Evolutionary conservation across 92 coral and sea anemone genomes (phyloP).

Genomic region (Anthopleura xanthogrammica): DNA sequence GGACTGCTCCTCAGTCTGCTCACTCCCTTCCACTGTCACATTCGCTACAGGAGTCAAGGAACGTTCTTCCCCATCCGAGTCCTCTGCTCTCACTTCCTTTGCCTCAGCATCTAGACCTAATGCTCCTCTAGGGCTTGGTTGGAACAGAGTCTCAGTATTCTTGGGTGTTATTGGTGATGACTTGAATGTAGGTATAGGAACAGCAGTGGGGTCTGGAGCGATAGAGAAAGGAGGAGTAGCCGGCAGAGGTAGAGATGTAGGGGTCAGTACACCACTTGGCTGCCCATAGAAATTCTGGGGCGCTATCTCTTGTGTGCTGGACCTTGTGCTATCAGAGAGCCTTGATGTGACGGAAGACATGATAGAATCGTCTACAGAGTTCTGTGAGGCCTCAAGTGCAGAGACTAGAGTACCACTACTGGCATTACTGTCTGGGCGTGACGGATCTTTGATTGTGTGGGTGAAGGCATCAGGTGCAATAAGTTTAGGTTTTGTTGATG

Average conservation of each 20-base stretch:
- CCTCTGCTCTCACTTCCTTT: constrained; percentile 4
- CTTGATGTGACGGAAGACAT: constrained; percentile 80
- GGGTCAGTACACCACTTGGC: constrained; percentile 57
- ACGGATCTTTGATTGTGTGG: constrained; percentile 36
- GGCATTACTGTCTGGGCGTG: constrained; percentile 56
- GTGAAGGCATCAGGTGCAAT: constrained; percentile 93
- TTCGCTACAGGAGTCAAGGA: constrained; percentile 6
- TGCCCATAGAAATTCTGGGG: constrained; percentile 56
- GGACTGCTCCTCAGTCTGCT: constrained; percentile 4
- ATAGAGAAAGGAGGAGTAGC: constrained; percentile 53
- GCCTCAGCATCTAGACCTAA: background rate
- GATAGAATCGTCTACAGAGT: constrained; percentile 54
- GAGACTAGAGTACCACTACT: constrained; percentile 89
- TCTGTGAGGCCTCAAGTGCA: constrained; percentile 61
- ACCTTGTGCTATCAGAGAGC: constrained; percentile 77
- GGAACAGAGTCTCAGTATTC: background rate
- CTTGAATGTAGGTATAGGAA: constrained; percentile 57
- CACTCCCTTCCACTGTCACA: background rate
- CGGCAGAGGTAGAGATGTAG: constrained; percentile 81
- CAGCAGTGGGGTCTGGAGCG: constrained; percentile 42
- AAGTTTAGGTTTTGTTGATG: constrained; percentile 60
- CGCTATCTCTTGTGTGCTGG: constrained; percentile 58
- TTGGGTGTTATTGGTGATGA: constrained; percentile 19
- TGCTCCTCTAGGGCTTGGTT: background rate
- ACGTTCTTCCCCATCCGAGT: background rate